phyloP scores from a whole-genome alignment of 2,888 invertebrate genomes.

The Melipona beecheii region DNA sequence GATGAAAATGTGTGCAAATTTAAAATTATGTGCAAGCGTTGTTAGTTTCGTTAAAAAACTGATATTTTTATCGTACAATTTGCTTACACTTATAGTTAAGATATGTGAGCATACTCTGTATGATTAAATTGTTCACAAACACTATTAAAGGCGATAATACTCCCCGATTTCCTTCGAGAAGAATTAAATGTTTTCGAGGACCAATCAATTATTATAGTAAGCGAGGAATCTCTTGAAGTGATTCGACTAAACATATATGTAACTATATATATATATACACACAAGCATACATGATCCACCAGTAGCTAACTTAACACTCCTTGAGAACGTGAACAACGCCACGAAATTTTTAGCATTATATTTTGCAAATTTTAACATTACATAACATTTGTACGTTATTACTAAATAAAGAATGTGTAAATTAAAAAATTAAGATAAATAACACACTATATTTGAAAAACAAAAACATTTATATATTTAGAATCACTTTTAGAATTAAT shows the following conservation, averaged over 20 bases:
- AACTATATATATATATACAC: background rate
- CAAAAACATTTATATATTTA: background rate
- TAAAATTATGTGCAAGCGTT: constrained; percentile 17
- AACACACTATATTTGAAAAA: background rate
- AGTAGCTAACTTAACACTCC: constrained; percentile 12
- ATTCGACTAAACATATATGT: background rate
- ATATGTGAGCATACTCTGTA: constrained; percentile 21
- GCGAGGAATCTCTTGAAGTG: constrained; percentile 23
- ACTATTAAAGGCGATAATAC: constrained; percentile 12
- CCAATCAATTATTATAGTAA: constrained; percentile 45
- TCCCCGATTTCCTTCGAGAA: background rate
- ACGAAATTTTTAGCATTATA: background rate
- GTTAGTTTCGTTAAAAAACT: constrained; percentile 19
- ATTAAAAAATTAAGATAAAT: background rate
- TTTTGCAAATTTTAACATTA: background rate
- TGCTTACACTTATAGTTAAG: constrained; percentile 44
- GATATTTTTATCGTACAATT: constrained; percentile 20
- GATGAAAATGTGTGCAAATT: constrained; percentile 7
- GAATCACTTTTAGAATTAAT: too few relatives aligned
- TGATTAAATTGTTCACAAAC: constrained; percentile 12
- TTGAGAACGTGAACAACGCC: background rate
- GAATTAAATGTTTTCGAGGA: constrained; percentile 27
- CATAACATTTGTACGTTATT: background rate
- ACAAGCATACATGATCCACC: background rate
- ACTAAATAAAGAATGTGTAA: background rate